Base-by-base conservation (phyloP, 2,888 invertebrate species). In the Bimastos eiseni region DNA sequence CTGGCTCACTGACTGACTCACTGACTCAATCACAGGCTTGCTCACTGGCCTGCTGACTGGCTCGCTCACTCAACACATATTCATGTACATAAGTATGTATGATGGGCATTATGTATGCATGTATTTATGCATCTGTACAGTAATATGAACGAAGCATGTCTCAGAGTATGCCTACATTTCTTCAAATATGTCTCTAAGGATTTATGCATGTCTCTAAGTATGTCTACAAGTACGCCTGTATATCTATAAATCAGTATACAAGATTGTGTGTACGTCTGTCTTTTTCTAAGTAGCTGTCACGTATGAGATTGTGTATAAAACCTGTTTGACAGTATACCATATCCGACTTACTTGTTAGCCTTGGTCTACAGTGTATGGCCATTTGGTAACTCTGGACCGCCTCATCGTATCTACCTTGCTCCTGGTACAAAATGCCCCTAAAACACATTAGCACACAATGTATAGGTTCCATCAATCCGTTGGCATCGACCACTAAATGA, bases 371-470 rank as follows among this genome's bases (percentile, higher is more conserved):
- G 95, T 97, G 97, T 95, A 98, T 98, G 93, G 98, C 98, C 94
- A 97, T 96, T 95, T 97, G 97, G 95, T 98, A 98, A 96, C 98
- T 98, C 95, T 97, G 96, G 94, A 98, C 97, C 92, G 98, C 98
- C 95, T 97, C 97, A 93, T 97, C 97, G 95, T 97, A 97, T 94
- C 98, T 96, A 94, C 97, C 97, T 96, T 97, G 97, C 94, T 97
- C 97, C 96, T 98, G 98, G 93, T 97, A 96, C 94, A 98, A 96
- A 94, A 98, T 97, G 92, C 98, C 98, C 95, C 98, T 98, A 97
- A 92, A 86, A 30, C 8, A 13, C n/a, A 86, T 37, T 30, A n/a
- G 8, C 41, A 41, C 41, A 41, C 41, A 41, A 13, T 38, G 15
- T 17, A 17, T 17, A 41, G 15, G 17, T 17, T 44, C 44, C 44